These are phyloP conservation scores for Hedychridium roseum DNA, from an alignment of 2,888 invertebrate genomes.

Conservation along the genomic window DNA sequence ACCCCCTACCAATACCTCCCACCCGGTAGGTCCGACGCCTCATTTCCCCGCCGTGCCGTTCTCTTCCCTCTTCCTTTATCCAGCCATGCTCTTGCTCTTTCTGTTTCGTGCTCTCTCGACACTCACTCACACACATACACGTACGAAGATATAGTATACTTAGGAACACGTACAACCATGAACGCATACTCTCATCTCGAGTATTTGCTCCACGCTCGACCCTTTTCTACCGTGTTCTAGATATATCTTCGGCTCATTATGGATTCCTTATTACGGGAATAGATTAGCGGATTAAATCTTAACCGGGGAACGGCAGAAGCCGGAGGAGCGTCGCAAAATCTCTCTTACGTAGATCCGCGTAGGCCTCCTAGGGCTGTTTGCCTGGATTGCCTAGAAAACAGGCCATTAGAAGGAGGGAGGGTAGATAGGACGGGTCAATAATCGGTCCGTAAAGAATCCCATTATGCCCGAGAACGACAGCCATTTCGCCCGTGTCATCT, in stretches of 20 bases:
- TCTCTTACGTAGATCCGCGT: too few relatives aligned
- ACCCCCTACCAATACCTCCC: conserved; percentile 42
- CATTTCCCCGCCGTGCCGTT: conserved; percentile 18
- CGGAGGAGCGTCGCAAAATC: too few relatives aligned
- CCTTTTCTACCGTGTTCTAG: conserved; percentile 30
- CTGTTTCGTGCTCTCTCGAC: conserved; percentile 4
- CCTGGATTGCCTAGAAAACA: too few relatives aligned
- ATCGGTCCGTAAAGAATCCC: conserved; percentile 44
- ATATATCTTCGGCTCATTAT: conserved; percentile 48
- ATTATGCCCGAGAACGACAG: conserved; percentile 28
- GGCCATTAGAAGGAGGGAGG: conserved; percentile 9
- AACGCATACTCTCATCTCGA: conserved; percentile 1
- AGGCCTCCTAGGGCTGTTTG: too few relatives aligned
- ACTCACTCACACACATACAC: not conserved
- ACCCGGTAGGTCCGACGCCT: conserved; percentile 40
- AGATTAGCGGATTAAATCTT: conserved; percentile 53
- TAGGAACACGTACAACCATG: too few relatives aligned
- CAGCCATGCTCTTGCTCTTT: conserved; percentile 9
- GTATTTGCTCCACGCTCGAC: conserved; percentile 23
- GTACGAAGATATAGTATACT: too few relatives aligned
- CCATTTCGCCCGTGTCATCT: conserved; percentile 30
- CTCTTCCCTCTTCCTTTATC: conserved; percentile 12
- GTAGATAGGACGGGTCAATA: conserved; percentile 40
- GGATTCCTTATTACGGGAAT: conserved; percentile 51
- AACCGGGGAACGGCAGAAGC: too few relatives aligned